Percentiles rank a stretch among this genome's conserved stretches.
Conservation (phyloP, 1,140 invertebrate genomes). For the Tetranychus urticae region DNA sequence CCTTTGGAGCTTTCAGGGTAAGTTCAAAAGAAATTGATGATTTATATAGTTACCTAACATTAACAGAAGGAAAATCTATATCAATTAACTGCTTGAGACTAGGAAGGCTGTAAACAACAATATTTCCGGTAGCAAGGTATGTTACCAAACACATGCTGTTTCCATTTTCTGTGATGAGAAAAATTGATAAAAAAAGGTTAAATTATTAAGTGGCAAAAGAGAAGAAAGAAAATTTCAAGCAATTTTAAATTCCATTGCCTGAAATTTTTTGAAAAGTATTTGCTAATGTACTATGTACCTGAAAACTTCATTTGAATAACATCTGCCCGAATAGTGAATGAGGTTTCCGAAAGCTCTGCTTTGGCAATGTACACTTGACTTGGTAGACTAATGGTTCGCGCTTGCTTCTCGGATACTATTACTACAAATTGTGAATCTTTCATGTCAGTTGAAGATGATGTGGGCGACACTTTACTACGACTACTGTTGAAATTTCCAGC, state of each 20-base stretch:
- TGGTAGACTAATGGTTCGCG: constrained; percentile 70
- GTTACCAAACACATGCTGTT: constrained; percentile 79
- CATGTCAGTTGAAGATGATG: constrained; percentile 25
- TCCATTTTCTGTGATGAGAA: constrained; percentile 17
- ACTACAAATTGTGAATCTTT: constrained; percentile 75
- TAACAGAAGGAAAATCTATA: constrained; percentile 73
- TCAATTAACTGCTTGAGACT: constrained; percentile 70
- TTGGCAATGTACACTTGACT: constrained; percentile 39
- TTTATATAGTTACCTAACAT: constrained; percentile 54
- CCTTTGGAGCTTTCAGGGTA: too few species aligned
- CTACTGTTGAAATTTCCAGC: background rate
- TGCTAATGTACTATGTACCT: constrained; percentile 5
- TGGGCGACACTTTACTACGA: constrained; percentile 45
- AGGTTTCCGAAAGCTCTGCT: constrained; percentile 41
- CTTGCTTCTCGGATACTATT: constrained; percentile 79
- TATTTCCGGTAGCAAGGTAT: constrained; percentile 76
- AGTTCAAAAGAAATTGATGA: background rate
- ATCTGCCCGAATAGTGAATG: constrained; percentile 82
- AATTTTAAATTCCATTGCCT: too few species aligned
- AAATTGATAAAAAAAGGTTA: too few species aligned
- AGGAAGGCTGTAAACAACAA: constrained; percentile 74
- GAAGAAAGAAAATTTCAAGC: too few species aligned
- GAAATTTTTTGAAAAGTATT: too few species aligned
- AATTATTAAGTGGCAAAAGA: too few species aligned
- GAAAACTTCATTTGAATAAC: constrained; percentile 73